Base-by-base conservation (phyloP, 2,888 invertebrate species). In the Paralinhomoeus sp. region DNA sequence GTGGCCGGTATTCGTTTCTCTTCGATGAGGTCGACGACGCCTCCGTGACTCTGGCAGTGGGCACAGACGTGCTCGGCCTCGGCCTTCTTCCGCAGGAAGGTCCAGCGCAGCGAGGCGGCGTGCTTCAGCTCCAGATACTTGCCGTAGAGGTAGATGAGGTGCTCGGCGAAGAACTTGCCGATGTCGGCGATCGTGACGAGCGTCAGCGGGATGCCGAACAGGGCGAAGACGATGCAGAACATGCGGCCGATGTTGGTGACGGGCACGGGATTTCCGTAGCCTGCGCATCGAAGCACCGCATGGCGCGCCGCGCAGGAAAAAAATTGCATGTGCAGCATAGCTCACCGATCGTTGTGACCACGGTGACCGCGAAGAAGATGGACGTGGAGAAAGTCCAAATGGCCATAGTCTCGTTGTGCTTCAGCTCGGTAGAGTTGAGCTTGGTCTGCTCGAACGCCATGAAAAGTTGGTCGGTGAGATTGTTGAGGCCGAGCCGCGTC, bases 281-380 rank as follows among this genome's bases (percentile, higher is more conserved):
- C 48, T 47, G 41, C 7, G 38, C 9, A 42, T 21, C 13, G 13
- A 17, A 7, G 31, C 5, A n/a, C n/a, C n/a, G n/a, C n/a, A n/a
- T n/a, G n/a, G n/a, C n/a, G n/a, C n/a, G n/a, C n/a, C n/a, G n/a
- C n/a, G n/a, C n/a, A n/a, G n/a, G n/a, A n/a, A n/a, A n/a, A n/a
- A n/a, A n/a, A n/a, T n/a, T n/a, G n/a, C n/a, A n/a, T n/a, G n/a
- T n/a, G n/a, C n/a, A n/a, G n/a, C n/a, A n/a, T 13, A 15, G 21
- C 44, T 37, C 36, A 55, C 57, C 58, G n/a, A 58, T 59, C 2
- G 58, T 58, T 2, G 58, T 58, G 21, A 58, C 57, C 3, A 61
- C 61, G 12, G 61, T 62, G 20, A 58, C 60, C 15, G 61, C 61
- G 45, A 61, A 61, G 51, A 61, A 61, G n/a, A 61, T 55, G 20